Base-by-base conservation (phyloP, 2,888 invertebrate species). In the Chromoteleia sp. region DNA sequence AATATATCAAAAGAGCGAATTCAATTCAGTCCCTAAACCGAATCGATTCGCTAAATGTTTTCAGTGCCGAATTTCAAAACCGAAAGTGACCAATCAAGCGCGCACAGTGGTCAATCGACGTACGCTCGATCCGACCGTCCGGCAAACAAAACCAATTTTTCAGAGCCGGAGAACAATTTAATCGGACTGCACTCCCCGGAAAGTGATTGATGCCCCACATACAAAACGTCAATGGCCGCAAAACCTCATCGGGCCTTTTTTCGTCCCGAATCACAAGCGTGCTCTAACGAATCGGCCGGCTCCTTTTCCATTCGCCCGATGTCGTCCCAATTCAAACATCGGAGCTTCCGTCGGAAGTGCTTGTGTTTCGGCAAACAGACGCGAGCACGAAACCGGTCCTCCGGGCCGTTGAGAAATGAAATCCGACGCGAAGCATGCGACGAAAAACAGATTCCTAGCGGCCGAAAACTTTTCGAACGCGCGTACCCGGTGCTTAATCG, bases 281-380 rank as follows among this genome's bases (percentile, higher is more conserved):
- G 41, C 75, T 56, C 52, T 71, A 71, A 78, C 71, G 78, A 78
- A 71, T 78, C 77, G 39, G 8, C 36, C 65, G 65, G 56, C 45
- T 52, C 43, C 33, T 63, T 71, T 56, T 78, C 54, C 74, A 48
- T 45, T 50, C 54, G 67, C 6, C 39, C 63, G 58, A 71, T 54
- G 73, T 77, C 70, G 61, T 77, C 43, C 43, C 73, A 73, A 81
- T 81, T 81, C 81, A 81, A 77, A 73, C 77, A 73, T 58, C 71
- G 59, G 67, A 54, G 81, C 81, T 81, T 81, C 81, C 81, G 76
- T 81, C 77, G 81, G 81, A 81, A 81, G 77, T 81, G 68, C 74
- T 77, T 77, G 77, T 73, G 68, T 77, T 73, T 76, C 71, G 71
- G 59, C 76, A 77, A 77, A 76, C 61, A 73, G 71, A 76, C 71